These are phyloP conservation scores for Capra hircus DNA, from an alignment of 2,113 vertebrate species.

Conservation along the genomic window DNA sequence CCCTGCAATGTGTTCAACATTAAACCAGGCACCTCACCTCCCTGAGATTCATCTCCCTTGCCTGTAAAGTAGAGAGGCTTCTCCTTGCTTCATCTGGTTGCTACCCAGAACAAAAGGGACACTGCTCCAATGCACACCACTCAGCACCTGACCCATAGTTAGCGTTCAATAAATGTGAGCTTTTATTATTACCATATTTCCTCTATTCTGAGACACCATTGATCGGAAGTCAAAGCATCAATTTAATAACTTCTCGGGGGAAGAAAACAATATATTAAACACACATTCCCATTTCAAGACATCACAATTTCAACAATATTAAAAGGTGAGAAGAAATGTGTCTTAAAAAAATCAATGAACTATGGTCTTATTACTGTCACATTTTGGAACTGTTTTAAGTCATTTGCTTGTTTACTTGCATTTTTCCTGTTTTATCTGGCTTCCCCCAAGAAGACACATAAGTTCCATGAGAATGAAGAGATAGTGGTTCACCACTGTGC, in stretches of 20 bases:
- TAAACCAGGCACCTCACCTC: background rate
- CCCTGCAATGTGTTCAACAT: background rate
- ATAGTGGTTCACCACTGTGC: background rate
- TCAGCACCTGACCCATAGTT: conserved; percentile 25
- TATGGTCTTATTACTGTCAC: conserved; percentile 33
- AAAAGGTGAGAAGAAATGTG: conserved; percentile 59
- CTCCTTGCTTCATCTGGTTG: background rate
- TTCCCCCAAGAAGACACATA: background rate
- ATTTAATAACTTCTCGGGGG: conserved; percentile 64
- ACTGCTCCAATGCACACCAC: background rate
- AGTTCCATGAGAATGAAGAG: background rate
- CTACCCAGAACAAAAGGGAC: background rate
- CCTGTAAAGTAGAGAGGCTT: background rate
- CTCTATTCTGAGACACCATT: conserved; percentile 57
- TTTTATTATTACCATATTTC: conserved; percentile 68
- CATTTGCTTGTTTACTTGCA: conserved; percentile 13
- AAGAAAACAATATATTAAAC: conserved; percentile 64
- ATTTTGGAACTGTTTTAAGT: conserved; percentile 38
- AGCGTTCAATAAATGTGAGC: conserved; percentile 54
- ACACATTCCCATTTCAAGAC: conserved; percentile 53
- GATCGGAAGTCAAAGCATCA: conserved; percentile 61
- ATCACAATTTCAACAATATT: conserved; percentile 58
- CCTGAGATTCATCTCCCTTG: background rate
- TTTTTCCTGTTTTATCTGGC: conserved; percentile 3
- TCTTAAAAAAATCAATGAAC: conserved; percentile 66